Evolutionary conservation across 2,888 invertebrate species (phyloP).

Genomic region (Carcina quercana): DNA sequence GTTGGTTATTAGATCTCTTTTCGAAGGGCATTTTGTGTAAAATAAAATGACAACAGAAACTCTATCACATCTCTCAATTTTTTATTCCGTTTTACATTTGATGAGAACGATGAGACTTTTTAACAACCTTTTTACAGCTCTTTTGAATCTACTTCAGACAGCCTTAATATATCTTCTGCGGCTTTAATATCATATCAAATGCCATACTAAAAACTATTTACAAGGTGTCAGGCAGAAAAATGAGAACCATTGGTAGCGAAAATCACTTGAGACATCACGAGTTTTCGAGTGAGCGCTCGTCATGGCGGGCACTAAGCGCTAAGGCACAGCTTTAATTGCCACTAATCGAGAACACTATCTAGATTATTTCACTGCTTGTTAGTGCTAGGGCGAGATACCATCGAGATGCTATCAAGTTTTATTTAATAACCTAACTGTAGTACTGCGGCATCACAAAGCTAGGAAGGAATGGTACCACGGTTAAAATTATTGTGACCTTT

Average conservation of each 20-base stretch:
- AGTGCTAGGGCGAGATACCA: conserved; percentile 24
- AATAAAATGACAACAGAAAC: no score
- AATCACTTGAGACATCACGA: no score
- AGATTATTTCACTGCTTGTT: conserved; percentile 48
- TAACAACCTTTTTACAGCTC: no score
- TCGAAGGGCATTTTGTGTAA: no score
- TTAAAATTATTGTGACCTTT: conserved; percentile 9
- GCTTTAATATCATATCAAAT: no score
- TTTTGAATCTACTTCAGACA: no score
- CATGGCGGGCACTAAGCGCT: conserved; percentile 39
- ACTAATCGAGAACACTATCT: conserved; percentile 50
- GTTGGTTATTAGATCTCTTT: no score
- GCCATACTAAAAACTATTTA: no score
- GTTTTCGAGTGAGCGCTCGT: conserved; percentile 28
- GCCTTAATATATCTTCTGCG: no score
- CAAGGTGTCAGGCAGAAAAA: not conserved
- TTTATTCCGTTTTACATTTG: no score
- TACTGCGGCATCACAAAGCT: conserved; percentile 17
- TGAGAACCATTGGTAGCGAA: conserved; percentile 15
- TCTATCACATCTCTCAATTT: no score
- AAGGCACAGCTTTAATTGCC: conserved; percentile 42
- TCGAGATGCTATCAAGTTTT: conserved; percentile 39
- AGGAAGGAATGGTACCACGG: conserved; percentile 12
- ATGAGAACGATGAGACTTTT: no score
- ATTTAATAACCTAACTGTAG: conserved; percentile 39